Conservation (phyloP, 1,140 invertebrate species). For the Diachasmimorpha longicaudata region DNA sequence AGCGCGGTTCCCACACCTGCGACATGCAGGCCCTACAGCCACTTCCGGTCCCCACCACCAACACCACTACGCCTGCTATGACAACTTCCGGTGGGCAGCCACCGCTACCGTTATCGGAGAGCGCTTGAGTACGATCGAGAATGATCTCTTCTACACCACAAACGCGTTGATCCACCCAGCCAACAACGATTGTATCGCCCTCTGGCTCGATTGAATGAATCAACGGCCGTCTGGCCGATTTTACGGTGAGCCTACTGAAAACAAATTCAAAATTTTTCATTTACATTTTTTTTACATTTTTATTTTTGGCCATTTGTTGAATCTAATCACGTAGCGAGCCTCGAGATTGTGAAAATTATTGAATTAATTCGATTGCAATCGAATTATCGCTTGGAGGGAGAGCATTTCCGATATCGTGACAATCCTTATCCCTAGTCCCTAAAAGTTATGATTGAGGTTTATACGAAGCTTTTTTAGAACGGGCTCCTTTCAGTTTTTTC, state of each 20-base stretch:
- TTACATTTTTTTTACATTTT: neutral
- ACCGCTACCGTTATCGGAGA: conserved; percentile 58
- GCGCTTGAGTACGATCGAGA: conserved; percentile 55
- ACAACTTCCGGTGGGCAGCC: conserved; percentile 59
- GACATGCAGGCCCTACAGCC: conserved; percentile 63
- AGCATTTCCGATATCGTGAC: neutral
- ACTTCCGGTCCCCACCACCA: conserved; percentile 58
- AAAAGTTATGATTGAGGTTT: too few species aligned
- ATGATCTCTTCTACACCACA: conserved; percentile 24
- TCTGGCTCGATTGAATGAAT: conserved; percentile 46
- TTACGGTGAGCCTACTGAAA: conserved; percentile 54
- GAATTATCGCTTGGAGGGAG: neutral
- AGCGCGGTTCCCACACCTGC: conserved; percentile 62
- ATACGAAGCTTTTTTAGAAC: too few species aligned
- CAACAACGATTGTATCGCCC: conserved; percentile 29
- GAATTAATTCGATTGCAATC: neutral
- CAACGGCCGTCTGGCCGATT: conserved; percentile 48
- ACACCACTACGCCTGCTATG: conserved; percentile 54
- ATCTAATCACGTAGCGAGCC: neutral
- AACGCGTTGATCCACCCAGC: conserved; percentile 38
- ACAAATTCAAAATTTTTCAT: conserved; percentile 12
- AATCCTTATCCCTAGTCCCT: neutral
- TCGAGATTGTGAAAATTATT: neutral
- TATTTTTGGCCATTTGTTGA: neutral
- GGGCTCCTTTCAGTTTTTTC: too few species aligned